Evolutionary conservation across 2,797 vertebrate species (phyloP), one percentile per base, ranked within the genome.

Genomic region (Kryptopterus vitreolus): DNA sequence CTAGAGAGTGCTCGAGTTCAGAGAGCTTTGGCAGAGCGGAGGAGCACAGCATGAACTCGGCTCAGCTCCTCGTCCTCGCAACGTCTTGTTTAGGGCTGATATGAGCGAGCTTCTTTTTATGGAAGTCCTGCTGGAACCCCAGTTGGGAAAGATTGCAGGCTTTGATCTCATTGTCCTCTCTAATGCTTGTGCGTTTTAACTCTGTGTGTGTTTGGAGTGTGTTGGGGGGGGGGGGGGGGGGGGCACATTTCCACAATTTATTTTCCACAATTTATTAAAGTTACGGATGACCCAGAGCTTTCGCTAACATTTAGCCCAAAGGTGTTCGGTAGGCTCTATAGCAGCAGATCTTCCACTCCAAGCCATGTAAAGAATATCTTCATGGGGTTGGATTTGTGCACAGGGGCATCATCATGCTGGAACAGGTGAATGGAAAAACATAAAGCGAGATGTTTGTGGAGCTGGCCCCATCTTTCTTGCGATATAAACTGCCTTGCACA

Each of bases 21-120:
- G 81, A 82, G 80, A 52, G 59, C 69, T 82, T 73, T 69, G 70
- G 80, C 68, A 78, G 31, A 68, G 78, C 71, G 65, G 33, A 68
- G 63, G 69, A 79, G 81, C 85, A 63, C 85, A 86, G 83, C 84
- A 18, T 85, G 84, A 86, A 81, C 78, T 77, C 82, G 15, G 76
- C 83, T 86, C 78, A 86, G 69, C 76, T 66, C 76, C 68, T 78
- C 55, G 62, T 83, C 83, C 78, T 83, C 79, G 77, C 66, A 79
- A 80, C 58, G 53, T 73, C 78, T 81, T 85, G 84, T 84, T 68
- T 79, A 62, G 76, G 58, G 71, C 78, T 85, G 86, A 87, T 87
- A 87, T 72, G 76, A 81, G 74, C 35, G 65, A 70, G 61, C 38
- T 53, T 78, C 73, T 82, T 83, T 80, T 83, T 81, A 53, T 82